These are phyloP conservation scores for Dascillus cervinus DNA, from an alignment of 2,888 invertebrate genomes.

Conservation along the genomic window DNA sequence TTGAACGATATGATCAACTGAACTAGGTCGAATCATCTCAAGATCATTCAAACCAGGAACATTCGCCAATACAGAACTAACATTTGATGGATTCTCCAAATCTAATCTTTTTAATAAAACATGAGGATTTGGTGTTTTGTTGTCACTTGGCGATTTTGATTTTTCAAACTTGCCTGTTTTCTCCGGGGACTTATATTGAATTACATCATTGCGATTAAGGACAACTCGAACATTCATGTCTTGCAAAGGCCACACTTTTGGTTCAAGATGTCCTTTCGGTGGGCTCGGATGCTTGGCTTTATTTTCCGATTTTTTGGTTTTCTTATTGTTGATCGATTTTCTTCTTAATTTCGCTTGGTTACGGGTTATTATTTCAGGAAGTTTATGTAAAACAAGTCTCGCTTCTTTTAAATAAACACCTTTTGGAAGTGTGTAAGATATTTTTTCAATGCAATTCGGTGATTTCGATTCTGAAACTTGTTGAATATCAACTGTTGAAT, in stretches of 20 bases:
- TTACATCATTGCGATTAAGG: slow-evolving; percentile 9
- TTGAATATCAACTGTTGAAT: no score
- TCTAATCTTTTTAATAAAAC: slow-evolving; percentile 24
- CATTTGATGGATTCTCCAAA: slow-evolving; percentile 25
- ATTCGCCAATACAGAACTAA: slow-evolving; percentile 42
- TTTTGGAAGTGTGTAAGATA: no score
- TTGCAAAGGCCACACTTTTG: slow-evolving; percentile 21
- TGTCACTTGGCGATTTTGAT: slow-evolving; percentile 7
- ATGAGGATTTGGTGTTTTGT: slow-evolving; percentile 18
- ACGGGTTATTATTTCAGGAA: no score
- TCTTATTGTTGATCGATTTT: no score
- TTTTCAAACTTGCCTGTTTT: slow-evolving; percentile 4
- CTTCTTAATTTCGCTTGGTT: no score
- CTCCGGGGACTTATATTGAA: slow-evolving; percentile 6
- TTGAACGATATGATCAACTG: slow-evolving; percentile 38
- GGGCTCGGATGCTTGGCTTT: no score
- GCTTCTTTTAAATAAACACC: no score
- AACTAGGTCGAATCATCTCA: slow-evolving; percentile 52
- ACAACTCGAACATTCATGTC: slow-evolving; percentile 23
- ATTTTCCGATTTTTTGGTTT: no score
- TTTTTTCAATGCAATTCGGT: no score
- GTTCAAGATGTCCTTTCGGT: no score
- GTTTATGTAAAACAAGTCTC: no score
- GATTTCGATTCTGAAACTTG: no score
- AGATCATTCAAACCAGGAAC: slow-evolving; percentile 52